These are phyloP conservation scores for Sebastes oblongus DNA, from an alignment of 2,797 vertebrate species.

Conservation along the genomic window DNA sequence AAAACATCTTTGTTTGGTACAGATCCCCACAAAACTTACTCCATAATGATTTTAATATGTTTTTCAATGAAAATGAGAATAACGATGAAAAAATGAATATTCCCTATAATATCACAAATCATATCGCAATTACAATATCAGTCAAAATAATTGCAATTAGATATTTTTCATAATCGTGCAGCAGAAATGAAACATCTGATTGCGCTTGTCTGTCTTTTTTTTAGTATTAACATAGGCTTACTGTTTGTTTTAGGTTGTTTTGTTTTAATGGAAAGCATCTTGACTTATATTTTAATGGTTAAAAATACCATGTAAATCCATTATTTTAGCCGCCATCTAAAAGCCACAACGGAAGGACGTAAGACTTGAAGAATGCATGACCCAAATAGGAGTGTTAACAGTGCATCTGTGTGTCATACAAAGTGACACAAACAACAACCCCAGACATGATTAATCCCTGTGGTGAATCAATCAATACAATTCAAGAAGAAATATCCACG, in stretches of 20 bases:
- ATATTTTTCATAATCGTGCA: too few relatives aligned
- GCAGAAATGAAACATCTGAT: neutral
- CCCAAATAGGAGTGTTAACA: constrained; percentile 19
- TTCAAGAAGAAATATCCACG: neutral
- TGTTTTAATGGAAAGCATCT: neutral
- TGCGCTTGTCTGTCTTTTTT: neutral
- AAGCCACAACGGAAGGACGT: neutral
- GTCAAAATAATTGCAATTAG: too few relatives aligned
- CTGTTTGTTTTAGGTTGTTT: neutral
- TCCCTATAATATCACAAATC: too few relatives aligned
- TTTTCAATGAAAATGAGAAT: too few relatives aligned
- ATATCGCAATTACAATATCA: too few relatives aligned
- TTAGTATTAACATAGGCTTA: neutral
- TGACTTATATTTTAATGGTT: neutral
- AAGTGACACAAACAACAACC: neutral
- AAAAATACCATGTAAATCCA: neutral
- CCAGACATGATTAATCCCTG: neutral
- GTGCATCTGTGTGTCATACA: constrained; percentile 11
- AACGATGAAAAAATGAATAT: accelerated
- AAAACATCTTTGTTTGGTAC: too few relatives aligned
- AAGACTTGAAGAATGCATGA: constrained; percentile 34
- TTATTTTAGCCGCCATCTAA: neutral
- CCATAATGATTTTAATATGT: too few relatives aligned
- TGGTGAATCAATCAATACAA: neutral
- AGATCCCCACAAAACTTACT: too few relatives aligned